Evolutionary conservation across 2,888 invertebrate genomes (phyloP), one percentile per base, ranked within the genome.

Genomic region (Macrophya annulata): DNA sequence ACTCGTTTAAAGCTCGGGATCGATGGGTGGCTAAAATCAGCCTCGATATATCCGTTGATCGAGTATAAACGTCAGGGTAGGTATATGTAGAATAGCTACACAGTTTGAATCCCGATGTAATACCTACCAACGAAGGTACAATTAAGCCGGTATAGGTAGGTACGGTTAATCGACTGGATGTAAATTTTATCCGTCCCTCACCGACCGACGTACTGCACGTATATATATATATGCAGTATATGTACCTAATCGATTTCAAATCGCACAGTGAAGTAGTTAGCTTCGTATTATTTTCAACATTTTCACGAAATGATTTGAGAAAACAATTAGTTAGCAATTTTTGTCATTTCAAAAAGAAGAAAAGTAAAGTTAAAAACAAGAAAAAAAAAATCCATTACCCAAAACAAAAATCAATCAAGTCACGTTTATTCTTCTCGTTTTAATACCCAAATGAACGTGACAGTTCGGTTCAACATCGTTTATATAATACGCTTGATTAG

Each of bases 111-210:
- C 72, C 72, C 43, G 10, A 37, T 43, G 43, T 43, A n/a, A 37
- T n/a, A 72, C 43, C 72, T 72, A 31, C 72, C 72, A 12, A n/a
- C 40, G 72, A 72, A 51, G 51, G 51, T 51, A 51, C 51, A 51
- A 51, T 51, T 51, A 51, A 51, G 51, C 51, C 6, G 1, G 51
- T 51, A 51, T n/a, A 51, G 17, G 17, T 51, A 51, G n/a, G n/a
- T n/a, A n/a, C 51, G 51, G 10, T 72, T 72, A 72, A 72, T 72
- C 72, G 40, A 43, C 21, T 72, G 72, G 43, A 72, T 43, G 72
- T 43, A 43, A 43, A 72, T 72, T 72, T 72, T 17, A 31, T 65
- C 65, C 65, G 31, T 25, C 65, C 25, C 31, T 65, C 43, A 72
- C 43, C 51, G 51, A 51, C n/a, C n/a, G n/a, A n/a, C n/a, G n/a